A percentile compares a stretch with the other conserved stretches of the same genome.
Evolutionary conservation across 2,888 invertebrate species (phyloP).

Genomic region (Micropterix aruncella): DNA sequence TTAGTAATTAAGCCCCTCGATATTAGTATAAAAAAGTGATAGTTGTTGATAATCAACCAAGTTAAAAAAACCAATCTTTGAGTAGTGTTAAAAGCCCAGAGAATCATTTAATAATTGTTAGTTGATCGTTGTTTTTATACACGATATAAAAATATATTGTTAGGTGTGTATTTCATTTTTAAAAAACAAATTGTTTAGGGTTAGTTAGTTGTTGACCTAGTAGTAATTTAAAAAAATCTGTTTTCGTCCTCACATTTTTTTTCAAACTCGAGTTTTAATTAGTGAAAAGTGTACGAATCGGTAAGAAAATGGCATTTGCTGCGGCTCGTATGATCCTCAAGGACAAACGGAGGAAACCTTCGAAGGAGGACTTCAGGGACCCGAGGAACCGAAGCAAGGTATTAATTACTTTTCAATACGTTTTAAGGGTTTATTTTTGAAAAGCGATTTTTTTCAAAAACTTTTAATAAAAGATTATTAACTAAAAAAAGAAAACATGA

Average conservation of each 20-base stretch:
- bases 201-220: neutral
- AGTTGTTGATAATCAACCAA: constrained; percentile 1
- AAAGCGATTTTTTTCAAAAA: too few relatives aligned
- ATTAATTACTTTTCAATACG: too few relatives aligned
- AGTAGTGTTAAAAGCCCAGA: too few relatives aligned
- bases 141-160: neutral
- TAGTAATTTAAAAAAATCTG: neutral
- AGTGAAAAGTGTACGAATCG: too few relatives aligned
- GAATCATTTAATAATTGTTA: too few relatives aligned
- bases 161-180: neutral
- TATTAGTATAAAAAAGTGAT: neutral
- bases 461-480: too few relatives aligned
- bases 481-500: too few relatives aligned
- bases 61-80: too few relatives aligned
- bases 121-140: neutral
- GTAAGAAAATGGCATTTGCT: constrained; percentile 68
- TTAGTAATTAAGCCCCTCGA: too few relatives aligned
- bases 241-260: too few relatives aligned
- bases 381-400: constrained; percentile 73
- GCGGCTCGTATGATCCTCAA: constrained; percentile 75
- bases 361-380: constrained; percentile 63
- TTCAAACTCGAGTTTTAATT: too few relatives aligned
- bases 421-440: too few relatives aligned
- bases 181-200: neutral
- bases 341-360: constrained; percentile 67